Evolutionary conservation across 2,797 vertebrate species (phyloP).

Genomic region (Notamacropus eugenii): DNA sequence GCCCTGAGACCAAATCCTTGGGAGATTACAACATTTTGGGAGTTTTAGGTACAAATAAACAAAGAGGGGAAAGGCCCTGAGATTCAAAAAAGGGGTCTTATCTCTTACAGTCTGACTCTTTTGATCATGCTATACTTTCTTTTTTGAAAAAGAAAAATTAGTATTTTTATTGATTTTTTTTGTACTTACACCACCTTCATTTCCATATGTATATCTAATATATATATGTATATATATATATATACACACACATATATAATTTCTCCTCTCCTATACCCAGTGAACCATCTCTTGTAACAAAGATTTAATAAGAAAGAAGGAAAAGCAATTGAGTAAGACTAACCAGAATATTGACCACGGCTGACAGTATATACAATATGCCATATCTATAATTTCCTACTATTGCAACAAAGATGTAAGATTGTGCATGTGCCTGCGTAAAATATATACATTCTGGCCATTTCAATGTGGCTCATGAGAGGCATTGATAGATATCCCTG

Average conservation of each 20-base stretch:
- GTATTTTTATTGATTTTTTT: neutral
- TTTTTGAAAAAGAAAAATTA: neutral
- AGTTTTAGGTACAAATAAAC: constrained; percentile 68
- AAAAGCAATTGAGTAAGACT: neutral
- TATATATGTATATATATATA: no score
- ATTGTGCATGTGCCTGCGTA: neutral
- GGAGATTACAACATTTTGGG: constrained; percentile 55
- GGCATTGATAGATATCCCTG: neutral
- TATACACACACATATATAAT: neutral
- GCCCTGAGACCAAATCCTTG: neutral
- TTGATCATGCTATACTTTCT: neutral
- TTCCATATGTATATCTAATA: neutral
- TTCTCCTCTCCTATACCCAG: neutral
- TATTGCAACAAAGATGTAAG: neutral
- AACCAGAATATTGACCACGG: neutral
- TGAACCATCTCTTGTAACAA: neutral
- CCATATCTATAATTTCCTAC: neutral
- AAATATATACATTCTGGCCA: neutral
- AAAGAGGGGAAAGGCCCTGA: constrained; percentile 65
- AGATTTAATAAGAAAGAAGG: neutral
- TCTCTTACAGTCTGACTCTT: neutral
- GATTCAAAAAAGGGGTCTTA: constrained; percentile 40
- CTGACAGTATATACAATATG: neutral
- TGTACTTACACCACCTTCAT: neutral
- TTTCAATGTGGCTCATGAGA: neutral